Evolutionary conservation across 1,140 invertebrate genomes (phyloP), one percentile per base, ranked within the genome.

Genomic region (Drosophila asahinai): DNA sequence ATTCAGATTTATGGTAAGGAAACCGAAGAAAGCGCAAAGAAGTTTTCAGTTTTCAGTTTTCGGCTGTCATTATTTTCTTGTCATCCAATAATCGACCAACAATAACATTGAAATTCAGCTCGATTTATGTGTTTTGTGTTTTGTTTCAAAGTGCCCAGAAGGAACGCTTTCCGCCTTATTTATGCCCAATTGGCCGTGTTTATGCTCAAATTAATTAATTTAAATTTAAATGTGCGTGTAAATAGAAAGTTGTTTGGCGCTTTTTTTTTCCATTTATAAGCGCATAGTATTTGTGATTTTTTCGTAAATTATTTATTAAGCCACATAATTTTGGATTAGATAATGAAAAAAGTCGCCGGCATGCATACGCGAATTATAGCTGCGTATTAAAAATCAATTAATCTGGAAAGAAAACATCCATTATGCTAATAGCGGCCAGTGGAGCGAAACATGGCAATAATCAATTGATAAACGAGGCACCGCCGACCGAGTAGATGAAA

Each of bases 381-480:
- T 64, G 65, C 66, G 76, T 54, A 79, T 79, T 78, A 79, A 79
- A 79, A 79, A 64, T 79, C 75, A 78, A 79, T 79, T 78, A 79
- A 78, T 79, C 65, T 72, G 42, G 5, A 47, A 54, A 54, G 58
- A 78, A 78, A 57, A 70, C 64, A 77, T 78, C 71, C 68, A 61
- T 73, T 74, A 70, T 77, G 75, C 63, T 77, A 77, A 77, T 77
- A 51, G 38, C n/a, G 12, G n/a, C 30, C 11, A 52, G 45, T 45
- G 25, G 19, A 40, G 22, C 48, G 25, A 38, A 38, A 27, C 19
- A 60, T 30, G 38, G 38, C 55, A 30, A 60, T 47, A 62, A 48
- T 47, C 64, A 62, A 74, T 73, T 74, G 71, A 74, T 73, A 74
- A 74, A 73, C 73, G 71, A 59, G 54, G 9, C 70, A 22, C 5